Conservation (phyloP, 2,113 vertebrate genomes). For the Mixornis gularis region DNA sequence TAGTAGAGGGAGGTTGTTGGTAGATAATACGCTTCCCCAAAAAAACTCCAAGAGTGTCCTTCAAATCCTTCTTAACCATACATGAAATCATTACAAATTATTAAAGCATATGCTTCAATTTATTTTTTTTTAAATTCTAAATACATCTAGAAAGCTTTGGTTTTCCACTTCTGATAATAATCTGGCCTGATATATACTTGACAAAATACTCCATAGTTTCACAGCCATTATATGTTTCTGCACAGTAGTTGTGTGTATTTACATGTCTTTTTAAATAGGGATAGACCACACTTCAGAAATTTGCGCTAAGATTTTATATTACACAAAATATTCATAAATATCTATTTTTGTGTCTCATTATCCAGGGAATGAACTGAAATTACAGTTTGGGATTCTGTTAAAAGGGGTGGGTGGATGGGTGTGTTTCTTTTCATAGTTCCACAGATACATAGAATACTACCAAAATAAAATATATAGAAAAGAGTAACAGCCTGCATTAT, state of each 20-base stretch:
- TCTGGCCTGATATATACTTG: not conserved
- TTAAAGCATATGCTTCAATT: not conserved
- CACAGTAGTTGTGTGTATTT: not conserved
- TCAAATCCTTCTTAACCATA: not conserved
- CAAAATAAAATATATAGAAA: not conserved
- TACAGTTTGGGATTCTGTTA: not conserved
- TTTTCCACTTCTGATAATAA: not conserved
- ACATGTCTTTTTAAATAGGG: not conserved
- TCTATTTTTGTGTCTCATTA: not conserved
- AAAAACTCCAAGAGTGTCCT: fast-evolving
- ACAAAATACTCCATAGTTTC: not conserved
- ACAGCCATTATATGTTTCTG: not conserved
- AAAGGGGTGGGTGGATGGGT: fast-evolving
- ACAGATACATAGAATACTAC: not conserved
- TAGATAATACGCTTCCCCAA: not conserved
- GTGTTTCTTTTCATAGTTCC: not conserved
- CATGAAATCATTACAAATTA: not conserved
- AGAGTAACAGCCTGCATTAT: not conserved
- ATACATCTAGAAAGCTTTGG: not conserved
- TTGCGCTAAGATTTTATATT: not conserved
- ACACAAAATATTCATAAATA: not conserved
- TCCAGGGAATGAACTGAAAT: not conserved
- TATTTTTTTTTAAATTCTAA: not conserved
- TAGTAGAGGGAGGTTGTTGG: not conserved
- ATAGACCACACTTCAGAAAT: not conserved